A percentile compares a stretch with the other conserved stretches of the same genome.
These are phyloP conservation scores for Steatocranus sp. DNA, from an alignment of 2,797 vertebrate species.

Conservation along the genomic window DNA sequence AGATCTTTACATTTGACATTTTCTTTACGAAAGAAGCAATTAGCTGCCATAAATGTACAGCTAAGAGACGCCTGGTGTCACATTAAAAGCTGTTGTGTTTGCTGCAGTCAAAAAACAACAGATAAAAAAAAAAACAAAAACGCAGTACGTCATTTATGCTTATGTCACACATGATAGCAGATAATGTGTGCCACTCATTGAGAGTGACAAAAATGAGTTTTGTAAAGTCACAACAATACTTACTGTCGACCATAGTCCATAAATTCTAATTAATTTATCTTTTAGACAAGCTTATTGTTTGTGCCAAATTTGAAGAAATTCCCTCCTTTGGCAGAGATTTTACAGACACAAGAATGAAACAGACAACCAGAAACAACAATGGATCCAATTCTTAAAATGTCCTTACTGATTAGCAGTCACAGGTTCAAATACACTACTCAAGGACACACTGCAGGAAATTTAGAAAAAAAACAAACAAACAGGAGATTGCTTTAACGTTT, in stretches of 20 bases:
- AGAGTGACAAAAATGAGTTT: background rate
- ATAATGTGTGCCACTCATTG: background rate
- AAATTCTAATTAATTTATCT: background rate
- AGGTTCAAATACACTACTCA: background rate
- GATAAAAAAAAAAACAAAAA: rapidly evolving
- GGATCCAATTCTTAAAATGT: background rate
- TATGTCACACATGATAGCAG: background rate
- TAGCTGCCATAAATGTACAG: background rate
- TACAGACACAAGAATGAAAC: background rate
- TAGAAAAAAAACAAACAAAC: background rate
- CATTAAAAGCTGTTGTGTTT: background rate
- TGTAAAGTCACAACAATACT: background rate
- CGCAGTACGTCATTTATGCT: background rate
- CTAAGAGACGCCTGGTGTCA: background rate
- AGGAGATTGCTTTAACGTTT: background rate
- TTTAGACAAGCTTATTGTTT: background rate
- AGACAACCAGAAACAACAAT: background rate
- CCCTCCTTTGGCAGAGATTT: background rate
- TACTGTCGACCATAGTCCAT: background rate
- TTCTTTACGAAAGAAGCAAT: background rate
- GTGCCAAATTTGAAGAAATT: background rate
- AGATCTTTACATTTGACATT: background rate
- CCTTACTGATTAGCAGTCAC: background rate
- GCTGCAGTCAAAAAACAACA: background rate
- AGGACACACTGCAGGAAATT: background rate